phyloP scores from a whole-genome alignment of 2,113 vertebrate genomes.

The Neodontobutis hainanensis region DNA sequence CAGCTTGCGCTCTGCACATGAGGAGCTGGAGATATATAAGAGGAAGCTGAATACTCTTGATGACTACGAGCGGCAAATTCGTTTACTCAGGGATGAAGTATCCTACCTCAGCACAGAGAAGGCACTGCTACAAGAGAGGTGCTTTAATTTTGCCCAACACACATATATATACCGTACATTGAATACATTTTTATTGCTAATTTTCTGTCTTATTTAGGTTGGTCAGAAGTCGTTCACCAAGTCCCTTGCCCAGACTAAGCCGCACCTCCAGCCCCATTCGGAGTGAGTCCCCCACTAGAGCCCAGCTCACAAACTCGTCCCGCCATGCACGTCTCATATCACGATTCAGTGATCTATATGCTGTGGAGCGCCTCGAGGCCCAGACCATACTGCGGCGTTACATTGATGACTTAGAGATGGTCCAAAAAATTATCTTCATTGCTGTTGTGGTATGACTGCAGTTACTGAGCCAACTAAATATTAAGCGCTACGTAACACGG shows the following conservation, averaged over 20 bases:
- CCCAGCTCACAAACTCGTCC: constrained; percentile 78
- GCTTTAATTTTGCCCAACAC: constrained; percentile 12
- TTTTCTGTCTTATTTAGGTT: constrained; percentile 64
- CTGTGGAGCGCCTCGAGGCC: constrained; percentile 85
- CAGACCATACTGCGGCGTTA: constrained; percentile 83
- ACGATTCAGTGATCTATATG: constrained; percentile 85
- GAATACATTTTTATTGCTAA: neutral
- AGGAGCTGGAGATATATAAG: constrained; percentile 74
- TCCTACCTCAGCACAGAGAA: constrained; percentile 84
- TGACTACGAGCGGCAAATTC: constrained; percentile 83
- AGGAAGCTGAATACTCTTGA: constrained; percentile 67
- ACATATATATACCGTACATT: constrained; percentile 7
- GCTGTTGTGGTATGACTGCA: constrained; percentile 83
- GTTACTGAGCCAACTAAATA: neutral
- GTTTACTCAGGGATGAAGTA: constrained; percentile 85
- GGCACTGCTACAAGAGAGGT: constrained; percentile 84
- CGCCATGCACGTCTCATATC: constrained; percentile 85
- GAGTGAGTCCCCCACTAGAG: constrained; percentile 77
- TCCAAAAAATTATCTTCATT: constrained; percentile 92
- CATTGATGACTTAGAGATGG: constrained; percentile 81
- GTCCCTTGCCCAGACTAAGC: constrained; percentile 55
- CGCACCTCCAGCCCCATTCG: constrained; percentile 73
- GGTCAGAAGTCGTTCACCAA: constrained; percentile 73
- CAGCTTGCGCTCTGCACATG: constrained; percentile 81
- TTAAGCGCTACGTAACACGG: neutral